Conservation (phyloP, 2,888 invertebrate species). For the Tenthredo amoena region DNA sequence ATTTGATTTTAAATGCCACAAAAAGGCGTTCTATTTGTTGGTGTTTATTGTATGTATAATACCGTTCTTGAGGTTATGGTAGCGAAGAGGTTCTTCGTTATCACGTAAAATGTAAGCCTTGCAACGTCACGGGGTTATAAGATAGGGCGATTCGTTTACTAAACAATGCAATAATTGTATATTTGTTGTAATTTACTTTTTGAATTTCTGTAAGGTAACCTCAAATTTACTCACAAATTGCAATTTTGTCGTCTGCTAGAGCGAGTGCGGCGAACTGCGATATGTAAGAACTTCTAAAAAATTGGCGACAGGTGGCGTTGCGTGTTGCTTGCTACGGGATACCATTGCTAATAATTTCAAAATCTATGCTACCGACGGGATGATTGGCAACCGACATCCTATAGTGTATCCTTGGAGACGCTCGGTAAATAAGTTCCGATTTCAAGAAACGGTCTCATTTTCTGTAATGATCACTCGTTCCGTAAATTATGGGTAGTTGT, state of each 20-base stretch:
- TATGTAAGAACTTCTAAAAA: background rate
- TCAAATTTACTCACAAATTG: background rate
- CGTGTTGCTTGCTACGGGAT: background rate
- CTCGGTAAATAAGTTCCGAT: too few relatives aligned
- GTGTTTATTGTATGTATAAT: background rate
- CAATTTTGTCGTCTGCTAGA: background rate
- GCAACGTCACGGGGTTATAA: background rate
- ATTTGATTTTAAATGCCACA: background rate
- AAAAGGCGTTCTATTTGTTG: background rate
- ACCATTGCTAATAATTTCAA: background rate
- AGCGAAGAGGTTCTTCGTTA: background rate
- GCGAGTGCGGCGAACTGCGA: background rate
- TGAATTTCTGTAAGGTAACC: background rate
- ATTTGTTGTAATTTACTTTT: background rate
- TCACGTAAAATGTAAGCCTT: background rate
- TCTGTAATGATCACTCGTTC: too few relatives aligned
- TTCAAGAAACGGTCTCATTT: too few relatives aligned
- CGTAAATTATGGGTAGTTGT: too few relatives aligned
- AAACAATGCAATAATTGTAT: background rate
- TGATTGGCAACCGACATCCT: too few relatives aligned
- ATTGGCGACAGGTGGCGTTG: background rate
- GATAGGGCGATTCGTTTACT: background rate
- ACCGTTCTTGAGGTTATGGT: background rate
- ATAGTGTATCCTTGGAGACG: too few relatives aligned
- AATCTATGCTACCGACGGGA: background rate